phyloP scores from a whole-genome alignment of 2,888 invertebrate species.

The Hartigia nigra region DNA sequence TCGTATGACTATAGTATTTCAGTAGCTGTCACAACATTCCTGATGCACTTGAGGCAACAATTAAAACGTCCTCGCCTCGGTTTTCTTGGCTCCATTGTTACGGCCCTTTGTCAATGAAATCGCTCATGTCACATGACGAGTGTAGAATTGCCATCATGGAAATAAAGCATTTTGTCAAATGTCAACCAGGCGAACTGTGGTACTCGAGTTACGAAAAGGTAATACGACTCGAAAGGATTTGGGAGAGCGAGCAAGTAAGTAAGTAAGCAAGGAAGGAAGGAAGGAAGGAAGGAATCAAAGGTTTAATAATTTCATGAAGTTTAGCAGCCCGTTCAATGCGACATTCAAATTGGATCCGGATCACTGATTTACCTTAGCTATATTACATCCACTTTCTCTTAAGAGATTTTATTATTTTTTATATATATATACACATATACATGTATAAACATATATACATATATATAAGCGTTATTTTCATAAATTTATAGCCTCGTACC shows the following conservation, averaged over 20 bases:
- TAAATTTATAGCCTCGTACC: not conserved
- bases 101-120: constrained; percentile 25
- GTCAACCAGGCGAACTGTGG: constrained; percentile 31
- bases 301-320: constrained; percentile 1
- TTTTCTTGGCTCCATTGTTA: constrained; percentile 14
- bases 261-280: not conserved
- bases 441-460: not conserved
- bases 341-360: not conserved
- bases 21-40: constrained; percentile 39
- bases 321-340: not conserved
- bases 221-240: constrained; percentile 27
- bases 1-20: constrained; percentile 26
- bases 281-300: constrained; percentile 2
- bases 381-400: not conserved
- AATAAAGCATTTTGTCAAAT: constrained; percentile 44
- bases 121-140: constrained; percentile 30
- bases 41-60: constrained; percentile 30
- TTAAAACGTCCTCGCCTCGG: constrained; percentile 28
- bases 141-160: constrained; percentile 36
- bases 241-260: not conserved
- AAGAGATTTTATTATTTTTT: not conserved
- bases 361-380: not conserved
- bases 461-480: not conserved
- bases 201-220: constrained; percentile 48
- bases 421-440: not conserved